A percentile compares a stretch with the other conserved stretches of the same genome.
Conservation (phyloP, 2,113 vertebrate species). For the Centropus unirufus region DNA sequence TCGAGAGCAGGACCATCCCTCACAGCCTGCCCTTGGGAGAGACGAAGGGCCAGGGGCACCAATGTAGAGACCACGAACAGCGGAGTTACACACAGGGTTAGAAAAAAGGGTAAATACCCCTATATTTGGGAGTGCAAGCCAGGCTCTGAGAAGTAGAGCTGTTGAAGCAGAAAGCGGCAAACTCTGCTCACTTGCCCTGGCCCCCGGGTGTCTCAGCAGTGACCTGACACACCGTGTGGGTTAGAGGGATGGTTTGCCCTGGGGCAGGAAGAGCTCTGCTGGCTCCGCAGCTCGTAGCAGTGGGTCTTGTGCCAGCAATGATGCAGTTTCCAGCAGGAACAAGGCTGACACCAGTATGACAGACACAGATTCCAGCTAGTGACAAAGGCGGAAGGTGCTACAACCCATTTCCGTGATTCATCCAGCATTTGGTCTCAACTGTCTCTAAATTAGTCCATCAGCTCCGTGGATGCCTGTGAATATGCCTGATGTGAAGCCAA, state of each 20-base stretch:
- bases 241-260: background rate
- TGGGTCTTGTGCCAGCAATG: background rate
- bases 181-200: background rate
- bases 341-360: background rate
- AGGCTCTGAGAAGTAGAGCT: background rate
- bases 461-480: background rate
- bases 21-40: background rate
- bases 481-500: background rate
- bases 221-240: accelerated
- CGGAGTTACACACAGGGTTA: background rate
- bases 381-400: background rate
- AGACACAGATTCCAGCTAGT: background rate
- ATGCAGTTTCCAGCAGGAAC: background rate
- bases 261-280: background rate
- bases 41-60: background rate
- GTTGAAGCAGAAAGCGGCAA: background rate
- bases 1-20: background rate
- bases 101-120: background rate
- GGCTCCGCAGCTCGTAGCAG: background rate
- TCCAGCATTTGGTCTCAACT: background rate
- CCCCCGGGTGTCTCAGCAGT: background rate
- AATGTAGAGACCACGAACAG: background rate
- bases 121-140: background rate
- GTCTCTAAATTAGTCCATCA: background rate
- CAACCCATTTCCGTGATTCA: background rate